phyloP scores from a whole-genome alignment of 2,888 invertebrate genomes.

The Nemapogon koenigi region DNA sequence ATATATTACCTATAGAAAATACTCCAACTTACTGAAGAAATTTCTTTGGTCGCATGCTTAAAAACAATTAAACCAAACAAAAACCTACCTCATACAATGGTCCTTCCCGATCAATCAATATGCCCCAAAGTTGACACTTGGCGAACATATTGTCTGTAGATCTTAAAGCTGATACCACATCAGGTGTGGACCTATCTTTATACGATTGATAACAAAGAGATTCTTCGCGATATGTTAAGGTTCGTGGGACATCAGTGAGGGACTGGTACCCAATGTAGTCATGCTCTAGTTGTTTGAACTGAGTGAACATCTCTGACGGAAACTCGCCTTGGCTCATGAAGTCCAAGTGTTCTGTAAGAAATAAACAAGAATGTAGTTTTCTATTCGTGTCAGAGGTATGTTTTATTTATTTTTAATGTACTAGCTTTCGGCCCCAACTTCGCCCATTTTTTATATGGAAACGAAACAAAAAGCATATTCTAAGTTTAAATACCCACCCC shows the following conservation, averaged over 20 bases:
- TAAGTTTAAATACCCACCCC: no score
- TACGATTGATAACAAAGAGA: conserved; percentile 62
- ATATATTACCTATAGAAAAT: no score
- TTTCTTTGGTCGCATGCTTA: no score
- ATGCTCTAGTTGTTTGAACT: conserved; percentile 89
- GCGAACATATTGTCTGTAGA: conserved; percentile 76
- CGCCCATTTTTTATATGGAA: no score
- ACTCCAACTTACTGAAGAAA: no score
- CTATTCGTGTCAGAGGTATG: no score
- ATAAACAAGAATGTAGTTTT: no score
- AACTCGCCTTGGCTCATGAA: conserved; percentile 88
- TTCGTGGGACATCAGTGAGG: conserved; percentile 91
- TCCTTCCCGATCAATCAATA: conserved; percentile 82
- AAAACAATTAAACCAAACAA: not conserved
- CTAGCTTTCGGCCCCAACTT: no score
- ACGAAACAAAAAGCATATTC: no score
- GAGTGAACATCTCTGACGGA: conserved; percentile 75
- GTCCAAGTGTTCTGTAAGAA: conserved; percentile 93
- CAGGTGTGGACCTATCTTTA: conserved; percentile 70
- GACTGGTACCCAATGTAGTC: conserved; percentile 95
- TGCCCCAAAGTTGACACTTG: conserved; percentile 84
- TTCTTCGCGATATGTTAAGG: conserved; percentile 76
- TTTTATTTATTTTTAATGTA: no score
- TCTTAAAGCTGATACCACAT: conserved; percentile 76
- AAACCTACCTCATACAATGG: conserved; percentile 73